Evolutionary conservation across 2,113 vertebrate genomes (phyloP).

Genomic region (Calyptomena viridis): DNA sequence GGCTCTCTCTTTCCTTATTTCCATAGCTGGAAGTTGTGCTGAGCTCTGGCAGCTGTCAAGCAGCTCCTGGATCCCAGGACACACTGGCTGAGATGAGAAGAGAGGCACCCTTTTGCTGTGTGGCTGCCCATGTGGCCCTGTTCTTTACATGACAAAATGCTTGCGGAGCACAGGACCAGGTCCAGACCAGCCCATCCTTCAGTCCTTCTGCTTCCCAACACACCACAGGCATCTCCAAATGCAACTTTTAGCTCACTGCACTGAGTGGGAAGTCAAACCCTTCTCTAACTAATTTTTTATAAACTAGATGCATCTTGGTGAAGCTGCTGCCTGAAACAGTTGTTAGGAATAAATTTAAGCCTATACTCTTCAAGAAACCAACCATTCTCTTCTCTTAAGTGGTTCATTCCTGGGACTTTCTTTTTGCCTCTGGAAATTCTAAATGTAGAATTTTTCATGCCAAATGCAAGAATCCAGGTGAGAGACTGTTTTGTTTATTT

Average conservation of each 20-base stretch:
- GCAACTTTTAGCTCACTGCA: neutral
- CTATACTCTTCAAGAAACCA: neutral
- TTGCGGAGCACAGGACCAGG: neutral
- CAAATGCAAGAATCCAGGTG: neutral
- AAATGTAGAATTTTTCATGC: slow-evolving; percentile 20
- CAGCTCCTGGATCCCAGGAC: neutral
- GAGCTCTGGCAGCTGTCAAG: neutral
- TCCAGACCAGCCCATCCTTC: neutral
- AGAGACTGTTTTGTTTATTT: neutral
- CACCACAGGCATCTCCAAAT: neutral
- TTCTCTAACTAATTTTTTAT: slow-evolving; percentile 3
- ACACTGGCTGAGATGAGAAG: neutral
- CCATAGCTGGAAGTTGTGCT: neutral
- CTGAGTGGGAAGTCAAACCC: neutral
- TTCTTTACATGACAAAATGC: neutral
- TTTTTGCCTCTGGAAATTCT: slow-evolving; percentile 10
- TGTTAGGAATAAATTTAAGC: neutral
- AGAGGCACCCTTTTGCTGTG: neutral
- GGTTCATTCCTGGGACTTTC: slow-evolving; percentile 12
- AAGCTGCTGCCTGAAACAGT: neutral
- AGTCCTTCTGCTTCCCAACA: neutral
- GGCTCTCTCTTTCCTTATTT: neutral
- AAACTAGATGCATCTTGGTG: neutral
- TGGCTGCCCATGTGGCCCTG: neutral
- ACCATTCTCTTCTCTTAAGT: neutral